Base-by-base conservation (phyloP, 2,888 invertebrate genomes). In the Sisyra nigra region DNA sequence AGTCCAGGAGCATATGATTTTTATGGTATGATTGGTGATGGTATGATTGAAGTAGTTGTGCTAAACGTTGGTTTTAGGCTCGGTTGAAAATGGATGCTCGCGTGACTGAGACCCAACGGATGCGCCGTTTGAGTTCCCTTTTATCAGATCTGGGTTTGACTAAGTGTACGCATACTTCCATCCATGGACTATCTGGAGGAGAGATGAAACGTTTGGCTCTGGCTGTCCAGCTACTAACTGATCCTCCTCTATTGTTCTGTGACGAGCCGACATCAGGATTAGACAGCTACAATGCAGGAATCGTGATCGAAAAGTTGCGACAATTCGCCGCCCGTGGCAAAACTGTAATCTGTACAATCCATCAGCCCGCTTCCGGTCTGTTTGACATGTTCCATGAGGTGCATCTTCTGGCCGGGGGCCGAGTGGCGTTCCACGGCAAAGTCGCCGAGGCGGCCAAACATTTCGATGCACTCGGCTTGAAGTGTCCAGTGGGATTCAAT, bases 191-290 rank as follows among this genome's bases (percentile, higher is more conserved):
- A 33, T 91, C 91, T 1, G 92, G 93, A 1, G 94, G 94, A 1
- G 92, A 94, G 62, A 74, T 79, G 55, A 87, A 88, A 57, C 69
- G 87, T 49, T 69, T 93, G 1, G 77, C 89, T 3, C 71, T 96
- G 51, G 93, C 91, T 42, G 83, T 86, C 44, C 58, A 86, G 85
- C 68, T 91, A 8, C 66, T 93, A 42, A 88, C 83, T 42, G 86
- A 93, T 57, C 93, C 93, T 1, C 77, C 80, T 3, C 72, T 94
- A 44, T 62, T 94, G 41, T 92, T 93, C 63, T 91, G 91, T 58
- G 93, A 94, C 56, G 94, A 94, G 57, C 91, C 91, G 0, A 93
- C 92, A 0, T 88, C 89, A 0, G 91, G 93, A 0, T 62, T 94
- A 42, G 94, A 94, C 61, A 88, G 89, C 51, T 92, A 76, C 61